Evolutionary conservation across 2,888 invertebrate species (phyloP), one percentile per base, ranked within the genome.

Genomic region (Drosophila lutescens): DNA sequence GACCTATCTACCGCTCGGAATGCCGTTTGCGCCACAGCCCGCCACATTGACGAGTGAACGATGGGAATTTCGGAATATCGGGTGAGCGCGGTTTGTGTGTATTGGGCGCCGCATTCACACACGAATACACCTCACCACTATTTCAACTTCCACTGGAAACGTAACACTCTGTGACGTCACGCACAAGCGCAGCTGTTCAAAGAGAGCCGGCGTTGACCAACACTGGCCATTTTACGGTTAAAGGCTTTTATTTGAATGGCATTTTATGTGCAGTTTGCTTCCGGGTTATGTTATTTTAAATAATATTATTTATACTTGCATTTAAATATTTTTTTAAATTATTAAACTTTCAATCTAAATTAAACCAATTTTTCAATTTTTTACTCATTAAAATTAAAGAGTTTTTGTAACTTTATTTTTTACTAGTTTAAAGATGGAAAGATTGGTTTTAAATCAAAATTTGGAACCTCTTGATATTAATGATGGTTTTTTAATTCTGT

Each of bases 1-100:
- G 72, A 26, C 59, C 73, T 62, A 54, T 43, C 65, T 32, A 76
- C 44, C 17, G 81, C 50, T 63, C 53, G 51, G 51, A 49, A 73
- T 15, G 53, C 46, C 51, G 67, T 44, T 59, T 77, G 79, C 56
- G 74, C 74, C 59, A 84, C 79, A 61, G 83, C 77, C 74, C 83
- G 89, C 83, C 83, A 84, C 83, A 89, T 84, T 86, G 77, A 71
- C 89, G 74, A 72, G 43, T 68, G 49, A 47, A 30, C 47, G 30
- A 26, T 26, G 26, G 30, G 8, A 30, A 30, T 30, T 47, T 2
- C 3, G 34, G 34, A 34, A 34, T 34, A 12, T 47, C 5, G 8
- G 63, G 44, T 67, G 59, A 23, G 74, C 62, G 76, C 62, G 51
- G 80, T 79, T 43, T 66, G 57, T 79, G 63, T 62, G 50, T 77